These are phyloP conservation scores for Drosophila melanosoma DNA, from an alignment of 2,888 invertebrate genomes.

Conservation along the genomic window DNA sequence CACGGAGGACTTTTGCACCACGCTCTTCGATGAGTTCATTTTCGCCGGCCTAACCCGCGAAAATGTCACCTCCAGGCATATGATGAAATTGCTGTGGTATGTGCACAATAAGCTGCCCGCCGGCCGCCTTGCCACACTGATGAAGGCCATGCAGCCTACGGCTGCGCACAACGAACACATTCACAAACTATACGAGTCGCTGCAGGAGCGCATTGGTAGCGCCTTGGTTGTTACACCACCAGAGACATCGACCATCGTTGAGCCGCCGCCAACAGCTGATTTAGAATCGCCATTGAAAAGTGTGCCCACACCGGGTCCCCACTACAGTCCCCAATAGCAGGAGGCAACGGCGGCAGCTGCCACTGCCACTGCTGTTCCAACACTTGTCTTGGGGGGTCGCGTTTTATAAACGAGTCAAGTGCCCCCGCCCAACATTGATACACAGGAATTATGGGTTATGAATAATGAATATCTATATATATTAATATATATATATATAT, in stretches of 20 bases:
- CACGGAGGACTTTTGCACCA: slow-evolving; percentile 97
- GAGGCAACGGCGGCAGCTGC: slow-evolving; percentile 26
- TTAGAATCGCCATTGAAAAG: slow-evolving; percentile 93
- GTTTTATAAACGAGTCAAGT: background rate
- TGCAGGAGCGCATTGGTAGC: slow-evolving; percentile 91
- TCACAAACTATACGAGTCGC: slow-evolving; percentile 90
- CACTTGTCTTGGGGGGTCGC: background rate
- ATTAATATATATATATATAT: background rate
- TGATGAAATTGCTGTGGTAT: slow-evolving; percentile 95
- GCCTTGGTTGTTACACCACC: background rate
- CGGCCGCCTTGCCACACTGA: slow-evolving; percentile 85
- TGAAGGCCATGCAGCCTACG: slow-evolving; percentile 86
- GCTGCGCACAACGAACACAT: slow-evolving; percentile 94
- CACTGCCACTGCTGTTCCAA: background rate
- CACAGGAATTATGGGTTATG: background rate
- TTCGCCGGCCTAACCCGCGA: slow-evolving; percentile 95
- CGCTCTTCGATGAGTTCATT: slow-evolving; percentile 97
- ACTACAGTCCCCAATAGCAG: slow-evolving; percentile 84
- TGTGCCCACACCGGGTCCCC: slow-evolving; percentile 92
- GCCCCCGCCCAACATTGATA: background rate
- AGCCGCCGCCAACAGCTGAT: slow-evolving; percentile 87
- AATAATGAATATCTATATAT: background rate
- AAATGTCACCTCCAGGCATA: slow-evolving; percentile 94
- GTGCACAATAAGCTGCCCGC: slow-evolving; percentile 92
- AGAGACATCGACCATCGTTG: slow-evolving; percentile 88